Percentiles rank a stretch among this genome's conserved stretches.
Conservation (phyloP, 1,140 invertebrate species). For the Drosophila saltans region DNA sequence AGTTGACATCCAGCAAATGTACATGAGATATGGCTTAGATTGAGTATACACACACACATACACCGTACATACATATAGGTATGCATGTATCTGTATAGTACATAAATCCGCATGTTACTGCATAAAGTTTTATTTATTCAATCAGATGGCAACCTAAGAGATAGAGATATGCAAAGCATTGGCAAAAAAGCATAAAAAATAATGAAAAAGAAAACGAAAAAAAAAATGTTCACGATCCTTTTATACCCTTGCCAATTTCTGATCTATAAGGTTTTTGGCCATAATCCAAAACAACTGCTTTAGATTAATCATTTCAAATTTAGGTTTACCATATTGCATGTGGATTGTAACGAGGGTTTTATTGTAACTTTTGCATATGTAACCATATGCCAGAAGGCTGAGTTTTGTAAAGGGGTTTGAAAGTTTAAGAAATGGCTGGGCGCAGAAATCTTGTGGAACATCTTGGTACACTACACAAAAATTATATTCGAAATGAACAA, state of each 20-base stretch:
- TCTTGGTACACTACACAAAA: too few species aligned
- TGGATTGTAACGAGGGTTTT: too few species aligned
- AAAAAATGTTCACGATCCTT: neutral
- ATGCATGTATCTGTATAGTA: constrained; percentile 35
- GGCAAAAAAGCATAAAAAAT: neutral
- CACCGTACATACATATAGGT: neutral
- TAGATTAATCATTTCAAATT: too few species aligned
- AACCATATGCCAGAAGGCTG: too few species aligned
- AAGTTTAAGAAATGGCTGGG: too few species aligned
- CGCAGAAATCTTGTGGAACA: too few species aligned
- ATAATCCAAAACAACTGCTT: too few species aligned
- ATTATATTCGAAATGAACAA: too few species aligned
- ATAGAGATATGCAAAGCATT: constrained; percentile 13
- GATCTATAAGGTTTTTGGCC: neutral
- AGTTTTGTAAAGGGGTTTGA: too few species aligned
- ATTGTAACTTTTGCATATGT: too few species aligned
- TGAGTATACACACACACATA: constrained; percentile 6
- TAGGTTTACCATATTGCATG: too few species aligned
- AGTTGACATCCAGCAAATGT: constrained; percentile 67
- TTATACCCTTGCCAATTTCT: neutral
- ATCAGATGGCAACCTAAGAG: constrained; percentile 9
- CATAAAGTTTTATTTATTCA: constrained; percentile 13
- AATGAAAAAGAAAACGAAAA: neutral
- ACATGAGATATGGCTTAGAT: constrained; percentile 72
- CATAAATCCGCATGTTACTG: constrained; percentile 13